Evolutionary conservation across 2,797 vertebrate genomes (phyloP).

Genomic region (Neosilurus hyrtlii): DNA sequence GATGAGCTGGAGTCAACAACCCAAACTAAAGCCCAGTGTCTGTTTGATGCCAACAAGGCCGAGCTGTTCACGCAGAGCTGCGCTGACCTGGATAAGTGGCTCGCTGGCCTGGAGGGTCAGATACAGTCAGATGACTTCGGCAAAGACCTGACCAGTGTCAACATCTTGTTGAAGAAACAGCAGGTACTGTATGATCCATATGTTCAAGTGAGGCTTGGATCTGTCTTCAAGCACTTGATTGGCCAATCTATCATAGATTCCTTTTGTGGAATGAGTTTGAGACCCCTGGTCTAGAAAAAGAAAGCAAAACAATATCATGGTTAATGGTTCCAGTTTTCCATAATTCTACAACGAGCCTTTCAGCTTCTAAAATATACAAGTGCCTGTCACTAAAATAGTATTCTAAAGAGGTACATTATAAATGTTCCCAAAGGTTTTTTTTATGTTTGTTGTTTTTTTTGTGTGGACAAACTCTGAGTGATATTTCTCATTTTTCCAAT

Average conservation of each 20-base stretch:
- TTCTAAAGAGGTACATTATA: neutral
- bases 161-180: conserved; percentile 96
- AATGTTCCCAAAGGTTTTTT: no score
- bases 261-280: no score
- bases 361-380: neutral
- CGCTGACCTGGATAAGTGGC: conserved; percentile 95
- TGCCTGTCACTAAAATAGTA: neutral
- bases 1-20: conserved; percentile 92
- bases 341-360: neutral
- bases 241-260: no score
- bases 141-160: conserved; percentile 97
- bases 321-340: neutral
- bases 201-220: neutral
- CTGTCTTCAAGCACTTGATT: no score
- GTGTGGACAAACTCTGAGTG: no score
- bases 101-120: conserved; percentile 84
- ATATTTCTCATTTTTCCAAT: no score
- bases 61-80: conserved; percentile 98
- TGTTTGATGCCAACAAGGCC: conserved; percentile 97
- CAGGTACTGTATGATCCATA: conserved; percentile 75
- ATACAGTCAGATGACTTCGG: conserved; percentile 95
- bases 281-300: neutral
- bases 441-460: no score
- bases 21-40: conserved; percentile 94
- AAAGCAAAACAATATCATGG: neutral